Percentiles rank a stretch among this genome's conserved stretches.
Evolutionary conservation across 2,888 invertebrate species (phyloP).

Genomic region (Tetranychus truncatus): DNA sequence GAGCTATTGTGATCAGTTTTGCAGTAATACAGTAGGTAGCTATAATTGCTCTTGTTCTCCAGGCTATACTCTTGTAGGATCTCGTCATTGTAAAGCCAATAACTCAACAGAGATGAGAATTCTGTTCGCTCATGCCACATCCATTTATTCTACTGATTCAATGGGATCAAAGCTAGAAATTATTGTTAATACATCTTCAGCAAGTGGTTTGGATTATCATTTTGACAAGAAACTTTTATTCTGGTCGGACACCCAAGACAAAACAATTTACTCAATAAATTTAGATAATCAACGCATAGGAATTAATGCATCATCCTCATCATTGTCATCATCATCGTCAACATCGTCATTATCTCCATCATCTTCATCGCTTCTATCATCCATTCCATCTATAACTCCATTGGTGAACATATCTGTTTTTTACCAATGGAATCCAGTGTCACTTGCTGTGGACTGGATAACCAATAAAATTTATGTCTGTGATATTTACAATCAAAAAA

Average conservation of each 20-base stretch:
- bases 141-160: slow-evolving; percentile 49
- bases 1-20: slow-evolving; percentile 67
- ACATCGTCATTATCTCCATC: neutral
- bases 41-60: slow-evolving; percentile 64
- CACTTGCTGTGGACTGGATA: slow-evolving; percentile 88
- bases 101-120: slow-evolving; percentile 38
- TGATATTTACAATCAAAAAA: slow-evolving; percentile 74
- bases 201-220: slow-evolving; percentile 69
- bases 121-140: slow-evolving; percentile 51
- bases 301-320: neutral
- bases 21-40: slow-evolving; percentile 62
- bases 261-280: slow-evolving; percentile 26
- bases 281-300: slow-evolving; percentile 17
- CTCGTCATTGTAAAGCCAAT: slow-evolving; percentile 35
- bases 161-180: slow-evolving; percentile 41
- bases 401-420: slow-evolving; percentile 44
- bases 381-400: slow-evolving; percentile 10
- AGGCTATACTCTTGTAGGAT: slow-evolving; percentile 46
- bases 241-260: slow-evolving; percentile 59
- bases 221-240: slow-evolving; percentile 55
- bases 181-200: slow-evolving; percentile 61
- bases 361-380: slow-evolving; percentile 33
- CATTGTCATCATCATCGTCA: slow-evolving; percentile 8
- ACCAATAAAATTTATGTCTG: slow-evolving; percentile 88
- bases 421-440: slow-evolving; percentile 71